Evolutionary conservation across 1,140 invertebrate genomes (phyloP).

Genomic region (Bursaphelenchus mucronatus): DNA sequence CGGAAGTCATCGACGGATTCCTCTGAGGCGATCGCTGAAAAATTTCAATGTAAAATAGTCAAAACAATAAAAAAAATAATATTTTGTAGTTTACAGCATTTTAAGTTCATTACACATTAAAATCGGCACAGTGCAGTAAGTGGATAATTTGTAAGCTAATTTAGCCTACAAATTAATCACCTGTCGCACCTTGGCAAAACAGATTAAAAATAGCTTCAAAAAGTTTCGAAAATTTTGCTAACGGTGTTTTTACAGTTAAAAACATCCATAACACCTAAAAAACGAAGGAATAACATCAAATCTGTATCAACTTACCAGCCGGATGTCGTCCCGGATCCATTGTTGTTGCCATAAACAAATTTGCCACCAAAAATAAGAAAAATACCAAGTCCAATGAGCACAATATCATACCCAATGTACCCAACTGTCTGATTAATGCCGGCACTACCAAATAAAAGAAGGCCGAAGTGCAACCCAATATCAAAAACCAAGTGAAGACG

Average conservation of each 20-base stretch:
- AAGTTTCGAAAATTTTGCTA: no score
- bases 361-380: conserved; percentile 91
- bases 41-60: not conserved
- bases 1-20: conserved; percentile 77
- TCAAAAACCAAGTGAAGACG: conserved; percentile 86
- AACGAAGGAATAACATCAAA: not conserved
- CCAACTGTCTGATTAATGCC: conserved; percentile 33
- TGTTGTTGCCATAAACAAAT: conserved; percentile 95
- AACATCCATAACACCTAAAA: not conserved
- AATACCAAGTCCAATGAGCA: conserved; percentile 86
- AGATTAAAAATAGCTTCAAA: no score
- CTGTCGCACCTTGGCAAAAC: no score
- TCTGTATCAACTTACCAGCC: conserved; percentile 71
- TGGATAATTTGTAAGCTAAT: no score
- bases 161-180: no score
- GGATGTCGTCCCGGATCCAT: conserved; percentile 99
- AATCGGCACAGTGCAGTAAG: no score
- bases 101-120: no score
- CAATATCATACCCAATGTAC: conserved; percentile 70
- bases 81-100: no score
- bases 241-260: no score
- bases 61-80: not conserved
- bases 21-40: conserved; percentile 52
- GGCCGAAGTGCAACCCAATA: conserved; percentile 79
- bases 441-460: conserved; percentile 82